Evolutionary conservation across 2,797 vertebrate genomes (phyloP), one percentile per base, ranked within the genome.

Genomic region (Adrianichthys oophorus): DNA sequence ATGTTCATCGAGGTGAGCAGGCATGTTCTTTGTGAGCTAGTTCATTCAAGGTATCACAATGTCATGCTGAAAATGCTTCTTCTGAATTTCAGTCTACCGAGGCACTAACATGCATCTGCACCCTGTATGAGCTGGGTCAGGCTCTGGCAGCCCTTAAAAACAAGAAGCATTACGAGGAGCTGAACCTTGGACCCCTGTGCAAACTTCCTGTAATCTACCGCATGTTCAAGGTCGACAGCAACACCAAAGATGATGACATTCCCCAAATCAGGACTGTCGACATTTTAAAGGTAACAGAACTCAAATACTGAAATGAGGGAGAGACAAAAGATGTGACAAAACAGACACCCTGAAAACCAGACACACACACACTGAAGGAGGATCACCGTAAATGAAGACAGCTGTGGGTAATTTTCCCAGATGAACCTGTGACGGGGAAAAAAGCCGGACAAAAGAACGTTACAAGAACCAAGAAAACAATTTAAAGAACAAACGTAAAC

Each of bases 161-260:
- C 85, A 93, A 92, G 83, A 91, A 89, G 55, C 86, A 41, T 37
- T 94, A 88, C 12, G 91, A 93, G 29, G 93, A 94, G 68, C 87
- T 94, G 40, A 83, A 88, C 70, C 74, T 94, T 21, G 93, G 93
- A 15, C 93, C 92, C 1, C 90, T 94, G 48, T 94, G 92, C 85
- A 92, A 91, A 66, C 74, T 92, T 1, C 93, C 93, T 0, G 26
- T 90, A 1, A 47, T 94, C 60, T 88, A 90, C 61, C 87, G 84
- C 77, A 72, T 93, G 74, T 94, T 94, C 65, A 90, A 82, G 82
- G 87, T 93, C 0, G 85, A 91, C 69, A 57, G 77, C 23, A 84
- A 85, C 66, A 91, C 90, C 2, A 92, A 89, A 74, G 93, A 94
- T 16, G 92, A 93, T 1, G 93, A 93, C 24, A 90, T 94, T 52